A percentile compares a stretch with the other conserved stretches of the same genome.
Evolutionary conservation across 2,113 vertebrate species (phyloP).

Genomic region (Pardalotus punctatus): DNA sequence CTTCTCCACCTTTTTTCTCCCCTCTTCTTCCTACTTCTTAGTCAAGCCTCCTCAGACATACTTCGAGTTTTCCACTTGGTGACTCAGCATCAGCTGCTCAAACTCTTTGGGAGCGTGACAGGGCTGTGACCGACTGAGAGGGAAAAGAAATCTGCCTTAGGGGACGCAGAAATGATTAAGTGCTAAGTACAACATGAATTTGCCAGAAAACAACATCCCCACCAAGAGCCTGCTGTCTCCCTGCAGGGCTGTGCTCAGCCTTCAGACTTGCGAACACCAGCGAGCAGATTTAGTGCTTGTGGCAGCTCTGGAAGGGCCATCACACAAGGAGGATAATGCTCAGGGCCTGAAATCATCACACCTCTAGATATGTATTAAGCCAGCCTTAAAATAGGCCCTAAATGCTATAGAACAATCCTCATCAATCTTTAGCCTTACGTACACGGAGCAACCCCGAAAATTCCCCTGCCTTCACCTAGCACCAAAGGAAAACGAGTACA

Average conservation of each 20-base stretch:
- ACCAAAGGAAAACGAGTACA: neutral
- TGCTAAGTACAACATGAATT: neutral
- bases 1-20: neutral
- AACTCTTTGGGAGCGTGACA: neutral
- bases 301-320: neutral
- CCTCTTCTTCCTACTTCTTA: neutral
- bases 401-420: neutral
- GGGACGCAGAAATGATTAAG: neutral
- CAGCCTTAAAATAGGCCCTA: neutral
- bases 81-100: slow-evolving; percentile 38
- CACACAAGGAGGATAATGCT: neutral
- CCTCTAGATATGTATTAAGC: neutral
- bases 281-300: accelerated
- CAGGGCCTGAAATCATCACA: neutral
- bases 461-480: accelerated
- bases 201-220: neutral
- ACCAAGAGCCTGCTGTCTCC: neutral
- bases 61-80: neutral
- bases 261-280: neutral
- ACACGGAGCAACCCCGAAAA: neutral
- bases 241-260: neutral
- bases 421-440: neutral
- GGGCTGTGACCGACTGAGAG: neutral
- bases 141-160: neutral
- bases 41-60: neutral